Evolutionary conservation across 1,140 invertebrate species (phyloP).

Genomic region (Neoseiulus cucumeris): DNA sequence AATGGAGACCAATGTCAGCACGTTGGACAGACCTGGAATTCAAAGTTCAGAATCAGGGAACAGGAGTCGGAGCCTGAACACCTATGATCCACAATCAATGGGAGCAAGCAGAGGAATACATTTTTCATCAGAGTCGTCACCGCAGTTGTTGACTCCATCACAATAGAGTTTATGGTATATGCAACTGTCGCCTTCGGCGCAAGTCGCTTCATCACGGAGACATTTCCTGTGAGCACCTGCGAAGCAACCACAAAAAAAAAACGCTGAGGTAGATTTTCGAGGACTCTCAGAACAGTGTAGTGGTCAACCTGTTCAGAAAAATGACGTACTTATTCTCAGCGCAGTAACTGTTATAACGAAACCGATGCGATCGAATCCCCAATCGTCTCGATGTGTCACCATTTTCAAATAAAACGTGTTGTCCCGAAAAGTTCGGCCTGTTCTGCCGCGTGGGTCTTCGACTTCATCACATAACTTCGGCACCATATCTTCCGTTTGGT

Average conservation of each 20-base stretch:
- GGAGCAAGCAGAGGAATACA: too few species aligned
- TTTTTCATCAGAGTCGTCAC: slow-evolving; percentile 1
- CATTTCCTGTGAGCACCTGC: neutral
- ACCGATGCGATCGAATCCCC: neutral
- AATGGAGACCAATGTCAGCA: neutral
- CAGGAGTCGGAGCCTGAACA: neutral
- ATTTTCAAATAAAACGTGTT: neutral
- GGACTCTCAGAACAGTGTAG: neutral
- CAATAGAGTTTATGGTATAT: neutral
- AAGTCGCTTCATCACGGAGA: neutral
- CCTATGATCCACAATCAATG: too few species aligned
- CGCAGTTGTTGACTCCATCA: slow-evolving; percentile 1
- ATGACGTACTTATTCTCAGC: neutral
- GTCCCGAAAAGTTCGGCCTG: neutral
- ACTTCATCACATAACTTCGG: neutral
- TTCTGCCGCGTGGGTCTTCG: neutral
- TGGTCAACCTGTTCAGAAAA: neutral
- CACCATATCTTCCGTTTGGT: neutral
- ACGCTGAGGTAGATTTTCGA: neutral
- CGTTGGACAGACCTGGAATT: neutral
- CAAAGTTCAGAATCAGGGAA: neutral
- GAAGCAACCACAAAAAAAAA: neutral
- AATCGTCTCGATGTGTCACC: neutral
- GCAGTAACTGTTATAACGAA: neutral
- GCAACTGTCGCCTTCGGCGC: neutral